Conservation (phyloP, 2,888 invertebrate genomes). For the Lepidocyrtinus sp. region DNA sequence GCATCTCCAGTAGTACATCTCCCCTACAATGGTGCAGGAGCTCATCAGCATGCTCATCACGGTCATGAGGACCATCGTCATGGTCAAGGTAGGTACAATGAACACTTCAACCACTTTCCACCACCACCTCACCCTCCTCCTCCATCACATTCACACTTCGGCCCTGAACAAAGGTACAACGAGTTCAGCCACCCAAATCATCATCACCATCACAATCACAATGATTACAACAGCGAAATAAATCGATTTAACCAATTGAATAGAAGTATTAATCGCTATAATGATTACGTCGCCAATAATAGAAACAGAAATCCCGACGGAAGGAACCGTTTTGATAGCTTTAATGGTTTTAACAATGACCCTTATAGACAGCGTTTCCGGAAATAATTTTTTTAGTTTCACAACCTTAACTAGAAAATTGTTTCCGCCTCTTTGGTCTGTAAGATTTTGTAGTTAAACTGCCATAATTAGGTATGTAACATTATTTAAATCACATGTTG, state of each 20-base stretch:
- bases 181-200: neutral
- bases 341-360: neutral
- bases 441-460: too few species aligned
- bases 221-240: neutral
- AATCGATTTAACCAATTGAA: neutral
- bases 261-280: neutral
- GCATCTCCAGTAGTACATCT: constrained; percentile 20
- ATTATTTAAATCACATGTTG: neutral
- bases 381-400: constrained; percentile 17
- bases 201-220: neutral
- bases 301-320: constrained; percentile 7
- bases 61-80: constrained; percentile 32
- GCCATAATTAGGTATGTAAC: too few species aligned
- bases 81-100: constrained; percentile 44
- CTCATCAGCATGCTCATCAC: constrained; percentile 18
- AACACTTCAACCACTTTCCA: constrained; percentile 13
- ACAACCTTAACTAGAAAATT: constrained; percentile 21
- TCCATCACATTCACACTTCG: neutral
- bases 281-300: neutral
- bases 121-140: neutral
- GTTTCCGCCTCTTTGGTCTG: constrained; percentile 26
- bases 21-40: constrained; percentile 21
- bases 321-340: constrained; percentile 16
- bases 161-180: neutral
- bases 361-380: constrained; percentile 10